Evolutionary conservation across 92 coral and sea anemone genomes (phyloP), one percentile per base, ranked within the genome.

Genomic region (Siderastrea radians): DNA sequence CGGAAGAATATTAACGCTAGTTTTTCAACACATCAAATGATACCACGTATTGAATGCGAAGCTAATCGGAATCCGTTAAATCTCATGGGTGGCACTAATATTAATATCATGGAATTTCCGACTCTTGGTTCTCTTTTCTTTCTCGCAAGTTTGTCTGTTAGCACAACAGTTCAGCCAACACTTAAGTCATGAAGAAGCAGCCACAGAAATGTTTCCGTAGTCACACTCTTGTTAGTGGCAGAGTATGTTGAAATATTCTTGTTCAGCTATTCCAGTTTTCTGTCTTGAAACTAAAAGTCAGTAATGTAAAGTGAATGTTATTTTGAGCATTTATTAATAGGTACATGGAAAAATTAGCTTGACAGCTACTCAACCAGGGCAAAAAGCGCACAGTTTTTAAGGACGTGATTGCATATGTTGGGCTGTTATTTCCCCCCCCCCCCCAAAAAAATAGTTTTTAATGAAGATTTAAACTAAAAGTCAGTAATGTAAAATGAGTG

Each of bases 381-480:
- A 14, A 10, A 74, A 74, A 10, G 14, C 26, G 45, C 71, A 46
- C 16, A 78, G 46, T 47, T 16, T 63, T 61, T 78, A n/a, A 60
- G 46, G 12, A 11, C 58, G 49, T 64, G 58, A 49, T 49, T 14
- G 59, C 49, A 63, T 48, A 17, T 49, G 72, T 79, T 19, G 49
- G 72, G 71, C 48, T 49, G 11, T 49, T 79, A 17, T 62, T 62
- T 64, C 47, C n/a, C n/a, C n/a, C n/a, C n/a, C n/a, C n/a, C n/a
- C n/a, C n/a, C n/a, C 72, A 79, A 50, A 63, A 78, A 79, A 26
- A 79, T 58, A 17, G 17, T 62, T 79, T 62, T 44, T 60, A 62
- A 63, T 62, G 46, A 49, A 4, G 2, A 46, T 26, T 26, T 26
- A 26, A 26, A 26, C 38, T 26, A 26, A 26, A 26, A 26, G 38